These are phyloP conservation scores for Microcebus lehilahytsara DNA, from an alignment of 2,113 vertebrate species.

Conservation along the genomic window DNA sequence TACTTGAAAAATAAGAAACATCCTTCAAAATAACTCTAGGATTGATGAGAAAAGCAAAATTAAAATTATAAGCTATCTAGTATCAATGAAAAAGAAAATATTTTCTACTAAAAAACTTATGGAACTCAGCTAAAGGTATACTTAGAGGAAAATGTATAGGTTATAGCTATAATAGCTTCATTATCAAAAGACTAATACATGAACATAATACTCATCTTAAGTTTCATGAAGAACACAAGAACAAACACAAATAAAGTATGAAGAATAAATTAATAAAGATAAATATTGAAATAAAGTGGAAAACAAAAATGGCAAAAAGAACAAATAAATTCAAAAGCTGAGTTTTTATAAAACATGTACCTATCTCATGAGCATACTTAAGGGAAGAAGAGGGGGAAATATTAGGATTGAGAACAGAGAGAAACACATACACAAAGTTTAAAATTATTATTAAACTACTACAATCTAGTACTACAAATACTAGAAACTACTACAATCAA, in stretches of 20 bases:
- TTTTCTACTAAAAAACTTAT: neutral
- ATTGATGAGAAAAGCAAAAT: neutral
- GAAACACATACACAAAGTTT: neutral
- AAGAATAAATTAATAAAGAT: neutral
- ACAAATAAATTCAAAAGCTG: neutral
- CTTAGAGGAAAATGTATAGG: neutral
- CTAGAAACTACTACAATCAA: neutral
- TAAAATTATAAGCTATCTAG: neutral
- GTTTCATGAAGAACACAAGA: neutral
- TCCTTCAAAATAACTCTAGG: neutral
- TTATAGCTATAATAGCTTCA: neutral
- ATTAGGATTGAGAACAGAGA: neutral
- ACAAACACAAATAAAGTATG: neutral
- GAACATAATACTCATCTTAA: neutral
- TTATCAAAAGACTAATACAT: neutral
- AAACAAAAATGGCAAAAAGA: neutral
- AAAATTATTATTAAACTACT: neutral
- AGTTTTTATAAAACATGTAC: neutral
- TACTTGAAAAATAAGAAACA: conserved; percentile 4
- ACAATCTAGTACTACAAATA: neutral
- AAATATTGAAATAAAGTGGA: neutral
- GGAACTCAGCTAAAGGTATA: neutral
- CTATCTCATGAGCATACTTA: neutral
- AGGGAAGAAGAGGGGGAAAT: neutral
- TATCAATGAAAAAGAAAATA: neutral